Conservation (phyloP, 2,113 vertebrate genomes). For the Bostrychus sinensis region DNA sequence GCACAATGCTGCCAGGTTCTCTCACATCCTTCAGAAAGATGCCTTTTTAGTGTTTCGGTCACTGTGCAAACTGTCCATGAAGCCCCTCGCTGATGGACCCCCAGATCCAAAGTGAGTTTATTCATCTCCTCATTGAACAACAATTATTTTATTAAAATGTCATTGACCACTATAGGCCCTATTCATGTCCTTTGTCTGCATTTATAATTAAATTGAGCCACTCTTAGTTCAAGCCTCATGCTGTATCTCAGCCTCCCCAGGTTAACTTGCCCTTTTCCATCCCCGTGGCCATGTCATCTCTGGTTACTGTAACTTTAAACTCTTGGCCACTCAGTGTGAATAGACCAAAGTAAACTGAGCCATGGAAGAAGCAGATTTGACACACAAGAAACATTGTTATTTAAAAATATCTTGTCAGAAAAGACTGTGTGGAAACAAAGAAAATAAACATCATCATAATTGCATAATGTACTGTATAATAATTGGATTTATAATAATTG, state of each 20-base stretch:
- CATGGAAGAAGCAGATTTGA: conserved; percentile 18
- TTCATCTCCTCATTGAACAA: neutral
- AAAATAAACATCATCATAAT: too few relatives aligned
- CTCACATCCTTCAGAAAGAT: conserved; percentile 95
- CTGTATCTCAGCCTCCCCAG: neutral
- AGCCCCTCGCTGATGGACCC: conserved; percentile 95
- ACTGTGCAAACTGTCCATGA: conserved; percentile 98
- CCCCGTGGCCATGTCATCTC: conserved; percentile 33
- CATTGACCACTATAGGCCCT: too few relatives aligned
- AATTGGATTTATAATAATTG: too few relatives aligned
- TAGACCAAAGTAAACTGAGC: conserved; percentile 44
- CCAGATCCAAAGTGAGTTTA: conserved; percentile 93
- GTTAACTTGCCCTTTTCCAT: conserved; percentile 42
- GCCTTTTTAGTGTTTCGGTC: conserved; percentile 97
- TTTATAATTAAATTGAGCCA: conserved; percentile 3
- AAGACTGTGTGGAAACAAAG: too few relatives aligned
- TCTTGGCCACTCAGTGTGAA: conserved; percentile 16
- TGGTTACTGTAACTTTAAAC: conserved; percentile 61
- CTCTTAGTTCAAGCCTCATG: neutral
- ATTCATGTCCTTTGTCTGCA: neutral
- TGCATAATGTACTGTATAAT: too few relatives aligned
- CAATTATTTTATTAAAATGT: too few relatives aligned
- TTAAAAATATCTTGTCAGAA: too few relatives aligned
- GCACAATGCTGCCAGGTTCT: conserved; percentile 85
- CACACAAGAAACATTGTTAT: too few relatives aligned